phyloP scores from a whole-genome alignment of 2,888 invertebrate species.

The Leucophora obtusa region DNA sequence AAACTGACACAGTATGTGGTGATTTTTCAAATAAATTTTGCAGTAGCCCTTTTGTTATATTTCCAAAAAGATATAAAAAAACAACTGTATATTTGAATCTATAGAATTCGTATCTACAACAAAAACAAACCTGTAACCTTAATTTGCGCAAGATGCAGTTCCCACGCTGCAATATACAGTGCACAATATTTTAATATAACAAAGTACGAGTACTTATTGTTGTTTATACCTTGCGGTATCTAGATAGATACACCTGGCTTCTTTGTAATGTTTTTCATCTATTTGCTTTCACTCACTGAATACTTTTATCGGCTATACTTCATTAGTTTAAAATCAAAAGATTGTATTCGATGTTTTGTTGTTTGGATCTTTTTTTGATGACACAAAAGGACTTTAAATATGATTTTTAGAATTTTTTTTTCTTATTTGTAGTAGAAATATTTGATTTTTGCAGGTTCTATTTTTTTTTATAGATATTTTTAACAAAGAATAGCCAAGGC shows the following conservation, averaged over 20 bases:
- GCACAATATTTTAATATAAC: background rate
- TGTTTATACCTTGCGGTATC: constrained; percentile 48
- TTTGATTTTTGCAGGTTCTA: constrained; percentile 61
- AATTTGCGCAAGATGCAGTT: constrained; percentile 61
- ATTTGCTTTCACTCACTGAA: background rate
- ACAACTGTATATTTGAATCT: constrained; percentile 19
- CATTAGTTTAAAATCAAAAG: constrained; percentile 51
- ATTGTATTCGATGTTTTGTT: constrained; percentile 43
- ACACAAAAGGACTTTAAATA: constrained; percentile 48
- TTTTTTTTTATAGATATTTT: constrained; percentile 1
- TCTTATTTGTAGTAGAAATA: constrained; percentile 18
- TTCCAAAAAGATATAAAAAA: background rate
- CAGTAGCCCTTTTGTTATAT: constrained; percentile 46
- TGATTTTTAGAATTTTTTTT: constrained; percentile 12
- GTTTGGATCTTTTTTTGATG: constrained; percentile 12
- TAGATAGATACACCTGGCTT: constrained; percentile 47
- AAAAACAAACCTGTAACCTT: constrained; percentile 46
- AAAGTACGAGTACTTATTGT: constrained; percentile 18
- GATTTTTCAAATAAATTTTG: constrained; percentile 16
- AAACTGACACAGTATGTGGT: constrained; percentile 49
- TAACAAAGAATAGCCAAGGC: constrained; percentile 19
- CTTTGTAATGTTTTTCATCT: background rate
- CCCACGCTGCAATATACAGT: constrained; percentile 48
- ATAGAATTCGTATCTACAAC: background rate
- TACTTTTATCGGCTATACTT: constrained; percentile 12